phyloP scores from a whole-genome alignment of 1,140 invertebrate genomes.

The Drosophila bipectinata region DNA sequence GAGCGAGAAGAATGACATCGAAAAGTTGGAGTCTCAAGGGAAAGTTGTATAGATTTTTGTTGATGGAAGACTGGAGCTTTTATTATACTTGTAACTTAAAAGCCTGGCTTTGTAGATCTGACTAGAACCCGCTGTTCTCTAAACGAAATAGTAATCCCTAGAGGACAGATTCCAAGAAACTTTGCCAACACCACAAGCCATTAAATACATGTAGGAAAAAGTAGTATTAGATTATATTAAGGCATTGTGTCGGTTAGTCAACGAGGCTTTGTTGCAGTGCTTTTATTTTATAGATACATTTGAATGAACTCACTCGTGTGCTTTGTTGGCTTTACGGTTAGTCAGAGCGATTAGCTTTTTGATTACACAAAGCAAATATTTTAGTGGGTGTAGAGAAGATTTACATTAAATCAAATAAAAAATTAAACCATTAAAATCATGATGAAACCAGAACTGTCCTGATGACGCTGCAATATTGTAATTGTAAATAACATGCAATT shows the following conservation, averaged over 20 bases:
- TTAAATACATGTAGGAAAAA: constrained; percentile 28
- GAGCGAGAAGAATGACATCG: constrained; percentile 80
- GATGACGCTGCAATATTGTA: constrained; percentile 9
- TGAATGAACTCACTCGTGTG: constrained; percentile 35
- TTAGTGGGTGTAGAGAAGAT: constrained; percentile 14
- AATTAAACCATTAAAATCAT: neutral
- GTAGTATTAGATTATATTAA: constrained; percentile 35
- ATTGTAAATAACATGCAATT: constrained; percentile 43
- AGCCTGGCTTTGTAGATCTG: constrained; percentile 50
- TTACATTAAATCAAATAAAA: constrained; percentile 25
- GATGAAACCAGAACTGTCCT: constrained; percentile 1
- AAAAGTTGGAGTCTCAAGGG: constrained; percentile 41
- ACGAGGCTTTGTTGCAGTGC: constrained; percentile 35
- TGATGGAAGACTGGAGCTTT: constrained; percentile 74
- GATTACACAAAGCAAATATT: constrained; percentile 28
- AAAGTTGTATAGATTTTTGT: constrained; percentile 4
- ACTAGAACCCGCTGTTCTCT: neutral
- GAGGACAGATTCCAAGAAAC: constrained; percentile 58
- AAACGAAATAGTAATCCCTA: neutral
- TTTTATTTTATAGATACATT: constrained; percentile 34
- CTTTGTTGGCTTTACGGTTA: constrained; percentile 25
- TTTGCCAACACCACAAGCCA: constrained; percentile 68
- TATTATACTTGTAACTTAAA: neutral
- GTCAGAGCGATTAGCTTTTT: constrained; percentile 32
- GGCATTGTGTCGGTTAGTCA: constrained; percentile 40